A percentile compares a stretch with the other conserved stretches of the same genome.
phyloP scores from a whole-genome alignment of 2,797 vertebrate genomes.

The Pangasius sanitwongsei region DNA sequence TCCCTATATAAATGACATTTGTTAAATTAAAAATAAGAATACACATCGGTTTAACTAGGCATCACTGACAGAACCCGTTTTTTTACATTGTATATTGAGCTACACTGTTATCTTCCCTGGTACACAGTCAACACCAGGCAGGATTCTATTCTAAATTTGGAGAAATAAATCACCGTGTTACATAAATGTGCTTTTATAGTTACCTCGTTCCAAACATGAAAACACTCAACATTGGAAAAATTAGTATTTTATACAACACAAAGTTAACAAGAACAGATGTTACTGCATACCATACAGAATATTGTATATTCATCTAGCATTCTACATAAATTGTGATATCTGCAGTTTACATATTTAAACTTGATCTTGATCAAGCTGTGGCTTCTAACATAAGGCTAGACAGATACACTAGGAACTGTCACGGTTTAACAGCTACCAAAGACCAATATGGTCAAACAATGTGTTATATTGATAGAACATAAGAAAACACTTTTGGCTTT shows the following conservation, averaged over 20 bases:
- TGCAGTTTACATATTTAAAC: slow-evolving; percentile 10
- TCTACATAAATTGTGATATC: slow-evolving; percentile 42
- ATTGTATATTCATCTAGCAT: slow-evolving; percentile 44
- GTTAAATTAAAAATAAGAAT: slow-evolving; percentile 7
- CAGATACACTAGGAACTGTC: slow-evolving; percentile 27
- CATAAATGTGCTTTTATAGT: slow-evolving; percentile 40
- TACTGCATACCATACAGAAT: slow-evolving; percentile 44
- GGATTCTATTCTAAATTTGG: slow-evolving; percentile 15
- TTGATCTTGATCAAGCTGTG: slow-evolving; percentile 5
- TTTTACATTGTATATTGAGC: slow-evolving; percentile 10
- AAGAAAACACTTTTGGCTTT: slow-evolving; percentile 32
- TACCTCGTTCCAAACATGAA: slow-evolving; percentile 22
- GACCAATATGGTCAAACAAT: slow-evolving; percentile 60
- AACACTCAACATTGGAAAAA: not conserved
- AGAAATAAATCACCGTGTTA: slow-evolving; percentile 29
- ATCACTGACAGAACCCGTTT: slow-evolving; percentile 20
- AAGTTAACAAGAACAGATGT: slow-evolving; percentile 40
- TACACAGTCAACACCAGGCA: slow-evolving; percentile 19
- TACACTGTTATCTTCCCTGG: not conserved
- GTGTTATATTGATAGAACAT: slow-evolving; percentile 14
- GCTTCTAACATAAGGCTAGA: slow-evolving; percentile 7
- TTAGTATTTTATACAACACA: slow-evolving; percentile 39
- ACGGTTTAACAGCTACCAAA: slow-evolving; percentile 42
- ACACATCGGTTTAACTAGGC: slow-evolving; percentile 10
- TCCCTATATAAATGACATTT: slow-evolving; percentile 34